Conservation (phyloP, 2,797 vertebrate species). For the Carapus acus region DNA sequence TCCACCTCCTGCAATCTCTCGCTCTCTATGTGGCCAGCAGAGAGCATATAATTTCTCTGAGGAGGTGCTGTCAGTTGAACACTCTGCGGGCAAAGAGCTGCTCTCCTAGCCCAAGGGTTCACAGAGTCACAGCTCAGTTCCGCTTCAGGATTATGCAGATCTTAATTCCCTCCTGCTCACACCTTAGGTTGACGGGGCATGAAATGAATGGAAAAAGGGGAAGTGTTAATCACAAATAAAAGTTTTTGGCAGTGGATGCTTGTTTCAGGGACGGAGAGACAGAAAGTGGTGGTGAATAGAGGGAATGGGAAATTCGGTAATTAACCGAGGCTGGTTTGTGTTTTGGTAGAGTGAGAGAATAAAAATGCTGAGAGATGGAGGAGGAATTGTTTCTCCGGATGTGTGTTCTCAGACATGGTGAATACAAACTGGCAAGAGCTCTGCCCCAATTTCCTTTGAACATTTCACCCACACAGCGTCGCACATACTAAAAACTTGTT, state of each 20-base stretch:
- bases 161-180: slow-evolving; percentile 61
- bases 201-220: slow-evolving; percentile 74
- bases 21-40: slow-evolving; percentile 12
- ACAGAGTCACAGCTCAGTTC: slow-evolving; percentile 52
- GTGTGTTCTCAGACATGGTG: too few species aligned
- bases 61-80: slow-evolving; percentile 55
- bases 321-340: too few species aligned
- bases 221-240: slow-evolving; percentile 61
- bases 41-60: slow-evolving; percentile 57
- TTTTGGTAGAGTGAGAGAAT: too few species aligned
- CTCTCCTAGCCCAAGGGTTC: slow-evolving; percentile 52
- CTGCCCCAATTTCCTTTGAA: too few species aligned
- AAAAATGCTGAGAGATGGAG: too few species aligned
- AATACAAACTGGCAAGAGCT: too few species aligned
- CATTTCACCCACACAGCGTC: too few species aligned
- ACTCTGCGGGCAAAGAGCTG: slow-evolving; percentile 50
- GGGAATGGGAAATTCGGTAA: too few species aligned
- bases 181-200: slow-evolving; percentile 72
- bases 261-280: too few species aligned
- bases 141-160: slow-evolving; percentile 69
- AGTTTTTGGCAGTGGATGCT: slow-evolving; percentile 28
- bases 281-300: too few species aligned
- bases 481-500: too few species aligned
- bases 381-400: too few species aligned
- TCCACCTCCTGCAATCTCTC: slow-evolving; percentile 1